phyloP scores from a whole-genome alignment of 2,113 vertebrate species.

The Sylvia atricapilla region DNA sequence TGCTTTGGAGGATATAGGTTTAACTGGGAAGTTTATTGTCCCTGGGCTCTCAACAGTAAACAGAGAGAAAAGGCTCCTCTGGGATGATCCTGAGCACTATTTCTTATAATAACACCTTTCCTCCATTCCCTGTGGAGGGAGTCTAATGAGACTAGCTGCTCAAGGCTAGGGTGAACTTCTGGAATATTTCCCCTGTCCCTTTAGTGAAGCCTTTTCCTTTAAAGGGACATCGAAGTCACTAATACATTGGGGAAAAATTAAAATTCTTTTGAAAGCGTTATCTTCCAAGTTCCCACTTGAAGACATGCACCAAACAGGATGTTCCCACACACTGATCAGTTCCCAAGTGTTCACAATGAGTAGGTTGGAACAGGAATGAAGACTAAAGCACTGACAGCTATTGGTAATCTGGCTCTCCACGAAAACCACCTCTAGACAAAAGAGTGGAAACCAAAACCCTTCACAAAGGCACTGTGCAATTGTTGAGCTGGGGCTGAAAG shows the following conservation, averaged over 20 bases:
- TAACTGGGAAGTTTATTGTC: neutral
- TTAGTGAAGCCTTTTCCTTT: neutral
- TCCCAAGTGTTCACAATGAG: neutral
- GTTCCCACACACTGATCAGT: neutral
- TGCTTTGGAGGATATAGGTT: neutral
- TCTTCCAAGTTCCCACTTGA: neutral
- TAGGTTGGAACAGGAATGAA: neutral
- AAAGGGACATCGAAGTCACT: neutral
- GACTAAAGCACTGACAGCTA: neutral
- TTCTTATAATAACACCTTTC: neutral
- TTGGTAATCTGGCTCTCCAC: neutral
- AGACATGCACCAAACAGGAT: neutral
- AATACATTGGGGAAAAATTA: conserved; percentile 22
- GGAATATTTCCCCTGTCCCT: conserved; percentile 11
- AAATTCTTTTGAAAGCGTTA: neutral
- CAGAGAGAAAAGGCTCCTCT: conserved; percentile 5
- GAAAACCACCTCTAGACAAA: neutral
- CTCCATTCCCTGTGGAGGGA: neutral
- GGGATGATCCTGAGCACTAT: neutral
- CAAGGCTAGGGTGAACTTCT: neutral
- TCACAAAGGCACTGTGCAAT: accelerated
- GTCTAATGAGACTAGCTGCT: conserved; percentile 12
- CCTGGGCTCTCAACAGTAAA: neutral
- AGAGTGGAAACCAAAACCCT: neutral
- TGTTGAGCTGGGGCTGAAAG: neutral